A percentile compares a stretch with the other conserved stretches of the same genome.
Conservation (phyloP, 2,113 vertebrate genomes). For the Pantherophis guttatus region DNA sequence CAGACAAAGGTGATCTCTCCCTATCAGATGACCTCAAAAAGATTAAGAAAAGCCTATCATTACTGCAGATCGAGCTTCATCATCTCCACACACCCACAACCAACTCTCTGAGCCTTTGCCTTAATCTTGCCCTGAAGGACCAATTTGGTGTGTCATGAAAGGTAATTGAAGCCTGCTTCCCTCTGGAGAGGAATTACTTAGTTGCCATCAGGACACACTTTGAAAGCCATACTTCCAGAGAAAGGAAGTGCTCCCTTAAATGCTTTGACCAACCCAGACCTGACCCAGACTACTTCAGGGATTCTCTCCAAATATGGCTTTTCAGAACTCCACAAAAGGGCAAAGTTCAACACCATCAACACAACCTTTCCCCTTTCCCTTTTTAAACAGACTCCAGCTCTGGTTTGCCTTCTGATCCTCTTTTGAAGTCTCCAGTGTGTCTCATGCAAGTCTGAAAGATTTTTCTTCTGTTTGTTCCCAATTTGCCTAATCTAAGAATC, state of each 20-base stretch:
- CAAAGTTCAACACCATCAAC: constrained; percentile 10
- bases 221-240: constrained; percentile 37
- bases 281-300: neutral
- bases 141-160: neutral
- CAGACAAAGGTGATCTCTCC: neutral
- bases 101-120: neutral
- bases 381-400: neutral
- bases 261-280: neutral
- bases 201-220: constrained; percentile 1
- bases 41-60: neutral
- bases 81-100: neutral
- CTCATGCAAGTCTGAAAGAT: neutral
- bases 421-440: neutral
- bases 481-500: neutral
- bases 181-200: neutral
- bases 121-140: constrained; percentile 15
- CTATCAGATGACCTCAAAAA: neutral
- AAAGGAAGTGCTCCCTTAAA: constrained; percentile 23
- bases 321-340: constrained; percentile 1
- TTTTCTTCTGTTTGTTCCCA: neutral
- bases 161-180: constrained; percentile 1
- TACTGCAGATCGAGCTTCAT: neutral
- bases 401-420: neutral
- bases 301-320: neutral
- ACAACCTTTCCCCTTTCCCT: constrained; percentile 3